A percentile compares a stretch with the other conserved stretches of the same genome.
Evolutionary conservation across 2,888 invertebrate genomes (phyloP).

Genomic region (Euspilapteryx auroguttella): DNA sequence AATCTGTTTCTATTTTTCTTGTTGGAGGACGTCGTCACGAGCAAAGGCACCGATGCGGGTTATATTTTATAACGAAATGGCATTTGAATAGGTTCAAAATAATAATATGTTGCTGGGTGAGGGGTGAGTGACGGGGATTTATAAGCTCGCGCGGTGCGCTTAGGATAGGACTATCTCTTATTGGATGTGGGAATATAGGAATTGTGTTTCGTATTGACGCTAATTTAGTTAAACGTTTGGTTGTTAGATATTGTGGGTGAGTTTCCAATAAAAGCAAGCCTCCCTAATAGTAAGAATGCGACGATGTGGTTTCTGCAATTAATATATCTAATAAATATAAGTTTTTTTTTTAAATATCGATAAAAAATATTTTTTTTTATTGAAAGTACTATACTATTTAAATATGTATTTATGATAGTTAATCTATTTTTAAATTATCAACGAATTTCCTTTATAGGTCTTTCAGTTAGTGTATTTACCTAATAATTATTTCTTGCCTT

Average conservation of each 20-base stretch:
- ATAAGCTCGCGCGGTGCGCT: background rate
- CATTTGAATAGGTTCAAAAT: constrained; percentile 40
- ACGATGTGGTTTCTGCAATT: no score
- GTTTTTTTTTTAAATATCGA: no score
- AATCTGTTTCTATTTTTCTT: constrained; percentile 31
- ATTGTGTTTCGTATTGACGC: no score
- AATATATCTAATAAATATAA: no score
- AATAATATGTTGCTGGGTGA: constrained; percentile 17
- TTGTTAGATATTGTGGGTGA: background rate
- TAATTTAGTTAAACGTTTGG: background rate
- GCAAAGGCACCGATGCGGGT: constrained; percentile 8
- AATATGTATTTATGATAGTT: no score
- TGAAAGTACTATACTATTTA: no score
- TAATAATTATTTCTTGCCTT: background rate
- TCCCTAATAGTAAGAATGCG: no score
- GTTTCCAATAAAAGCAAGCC: no score
- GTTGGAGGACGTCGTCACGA: constrained; percentile 32
- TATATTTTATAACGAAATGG: constrained; percentile 36
- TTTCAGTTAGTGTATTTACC: background rate
- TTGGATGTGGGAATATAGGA: no score
- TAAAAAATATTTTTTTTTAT: no score
- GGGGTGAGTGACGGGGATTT: background rate
- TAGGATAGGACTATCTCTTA: background rate
- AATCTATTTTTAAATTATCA: no score
- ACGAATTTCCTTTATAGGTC: no score